Base-by-base conservation (phyloP, 1,140 invertebrate genomes). In the Ridgeia piscesae region DNA sequence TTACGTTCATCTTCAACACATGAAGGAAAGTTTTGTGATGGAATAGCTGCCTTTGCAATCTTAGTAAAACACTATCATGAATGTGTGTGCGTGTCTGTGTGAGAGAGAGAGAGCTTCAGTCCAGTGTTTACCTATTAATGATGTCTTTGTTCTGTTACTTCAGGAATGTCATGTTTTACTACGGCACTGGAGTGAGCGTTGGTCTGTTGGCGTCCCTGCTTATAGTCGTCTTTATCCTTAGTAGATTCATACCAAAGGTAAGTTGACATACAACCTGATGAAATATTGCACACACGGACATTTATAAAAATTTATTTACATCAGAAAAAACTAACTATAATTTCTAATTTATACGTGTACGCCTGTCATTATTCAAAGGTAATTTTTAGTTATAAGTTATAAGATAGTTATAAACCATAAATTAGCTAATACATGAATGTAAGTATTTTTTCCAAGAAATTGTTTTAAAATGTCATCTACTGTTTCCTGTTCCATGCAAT, bases 141-240 rank as follows among this genome's bases (percentile, higher is more conserved):
- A 90, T 90, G 14, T 35, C 33, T 17, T 90, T 34, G 35, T 33
- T 34, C 33, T 27, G n/a, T 90, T 42, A 92, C 96, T 96, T 42
- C 95, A 98, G 98, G 96, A 99, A 98, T 95, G 96, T 97, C 1
- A 92, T 98, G 1, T 98, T 99, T 95, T 98, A 98, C 95, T 99
- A 99, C 94, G 94, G 98, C 0, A 97, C 97, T 94, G 98, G 98
- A 6, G 96, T 98, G 35, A 95, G 96, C 33, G 94, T 98, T n/a
- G 98, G 98, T 33, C 97, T 98, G 0, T 97, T 97, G 92, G 97
- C 97, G 11, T 99, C 98, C 0, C 96, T 98, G 93, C 96, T 99
- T 93, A 96, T 99, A 88, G 94, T 98, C 8, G 97, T 99, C 88
- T 98, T 98, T 94, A 97, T 99, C 93, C 77, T 98, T 1, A 97